Evolutionary conservation across 2,797 vertebrate species (phyloP).

Genomic region (Choloepus didactylus): DNA sequence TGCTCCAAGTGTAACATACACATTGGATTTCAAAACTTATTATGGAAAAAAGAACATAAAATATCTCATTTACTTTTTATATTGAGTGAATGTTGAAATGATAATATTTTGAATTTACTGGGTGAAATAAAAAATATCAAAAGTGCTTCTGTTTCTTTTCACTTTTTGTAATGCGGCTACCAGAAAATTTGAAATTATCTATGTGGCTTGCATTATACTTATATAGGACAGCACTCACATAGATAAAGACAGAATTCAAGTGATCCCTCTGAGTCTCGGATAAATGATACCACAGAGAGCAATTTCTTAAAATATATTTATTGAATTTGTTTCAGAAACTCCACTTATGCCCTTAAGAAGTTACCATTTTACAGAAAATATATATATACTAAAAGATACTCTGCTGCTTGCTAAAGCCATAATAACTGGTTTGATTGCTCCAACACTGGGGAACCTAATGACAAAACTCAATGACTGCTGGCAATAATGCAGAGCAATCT

Average conservation of each 20-base stretch:
- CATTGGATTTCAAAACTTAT: constrained; percentile 3
- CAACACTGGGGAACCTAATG: constrained; percentile 84
- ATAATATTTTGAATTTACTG: background rate
- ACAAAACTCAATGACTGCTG: constrained; percentile 86
- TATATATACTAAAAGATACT: constrained; percentile 58
- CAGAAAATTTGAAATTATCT: background rate
- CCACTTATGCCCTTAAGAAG: constrained; percentile 70
- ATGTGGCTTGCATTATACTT: background rate
- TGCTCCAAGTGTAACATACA: background rate
- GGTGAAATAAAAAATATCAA: constrained; percentile 26
- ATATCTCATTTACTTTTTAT: background rate
- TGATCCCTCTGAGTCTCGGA: constrained; percentile 50
- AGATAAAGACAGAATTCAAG: constrained; percentile 49
- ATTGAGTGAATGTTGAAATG: background rate
- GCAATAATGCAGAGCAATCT: constrained; percentile 83
- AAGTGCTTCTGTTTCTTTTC: background rate
- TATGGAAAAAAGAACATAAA: background rate
- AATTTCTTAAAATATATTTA: constrained; percentile 76
- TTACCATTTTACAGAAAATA: constrained; percentile 50
- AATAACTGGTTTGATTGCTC: constrained; percentile 83
- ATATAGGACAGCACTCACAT: background rate
- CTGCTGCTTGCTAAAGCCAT: constrained; percentile 80
- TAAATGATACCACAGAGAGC: constrained; percentile 62
- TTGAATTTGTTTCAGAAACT: constrained; percentile 77
- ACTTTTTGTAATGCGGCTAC: background rate